Base-by-base conservation (phyloP, 2,113 vertebrate genomes). In the Proterorhinus semilunaris region DNA sequence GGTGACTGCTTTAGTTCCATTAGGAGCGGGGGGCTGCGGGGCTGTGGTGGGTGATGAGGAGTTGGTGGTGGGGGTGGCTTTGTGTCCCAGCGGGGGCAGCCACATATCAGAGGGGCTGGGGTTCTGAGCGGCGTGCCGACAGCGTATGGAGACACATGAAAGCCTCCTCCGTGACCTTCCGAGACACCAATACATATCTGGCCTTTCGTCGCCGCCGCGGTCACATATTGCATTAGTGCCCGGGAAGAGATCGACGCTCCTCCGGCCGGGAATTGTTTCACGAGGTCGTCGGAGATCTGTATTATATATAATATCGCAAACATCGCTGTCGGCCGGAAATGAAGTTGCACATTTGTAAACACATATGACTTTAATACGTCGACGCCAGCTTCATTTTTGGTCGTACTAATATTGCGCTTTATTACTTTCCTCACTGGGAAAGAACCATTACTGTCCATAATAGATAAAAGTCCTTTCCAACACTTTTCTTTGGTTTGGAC, bases 101-200 rank as follows among this genome's bases (percentile, higher is more conserved):
- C 51, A 69, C 65, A 68, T 66, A 59, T 61, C 65, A 51, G 53
- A 49, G 69, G 65, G 64, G 63, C 9, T 66, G 11, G 11, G 69
- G 74, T 53, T 55, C 62, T 67, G 57, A 59, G 10, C 68, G 13
- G 83, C 75, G 74, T 85, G 72, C 81, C 66, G 36, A 81, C 71
- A 76, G 69, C 71, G 69, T 66, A 76, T 51, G 71, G 65, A 62
- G 66, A 67, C 66, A 81, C 82, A 82, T 76, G 13, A 78, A 68
- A 87, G 82, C 75, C 72, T 82, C 51, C 65, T 72, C 68, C 6
- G 15, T 87, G 86, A 86, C 85, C 85, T 87, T 89, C 74, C 69
- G 69, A 74, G 82, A 71, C 79, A 83, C 74, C 69, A 79, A 80
- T 80, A 85, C 76, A 68, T 58, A 63, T 81, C 72, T 83, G 81